A percentile compares a stretch with the other conserved stretches of the same genome.
These are phyloP conservation scores for Balaeniceps rex DNA, from an alignment of 2,113 vertebrate species.

Conservation along the genomic window DNA sequence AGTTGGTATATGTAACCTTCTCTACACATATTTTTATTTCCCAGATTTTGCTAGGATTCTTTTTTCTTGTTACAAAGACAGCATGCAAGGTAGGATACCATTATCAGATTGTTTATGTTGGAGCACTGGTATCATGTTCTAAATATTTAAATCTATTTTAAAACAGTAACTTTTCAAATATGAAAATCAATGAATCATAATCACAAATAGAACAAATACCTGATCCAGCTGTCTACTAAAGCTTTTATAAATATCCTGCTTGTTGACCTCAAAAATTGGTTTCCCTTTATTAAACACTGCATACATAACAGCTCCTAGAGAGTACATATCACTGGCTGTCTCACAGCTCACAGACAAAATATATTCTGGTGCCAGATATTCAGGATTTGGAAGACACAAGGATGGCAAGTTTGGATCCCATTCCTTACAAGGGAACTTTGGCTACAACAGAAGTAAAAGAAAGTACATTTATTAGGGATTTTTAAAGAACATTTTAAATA, in stretches of 20 bases:
- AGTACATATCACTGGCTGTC: constrained; percentile 97
- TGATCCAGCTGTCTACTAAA: constrained; percentile 98
- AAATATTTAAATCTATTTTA: not conserved
- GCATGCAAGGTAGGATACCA: not conserved
- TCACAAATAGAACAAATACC: constrained; percentile 70
- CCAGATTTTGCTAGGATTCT: not conserved
- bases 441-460: constrained; percentile 68
- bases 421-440: constrained; percentile 93
- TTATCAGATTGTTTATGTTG: not conserved
- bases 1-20: not conserved
- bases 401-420: constrained; percentile 97
- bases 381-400: constrained; percentile 95
- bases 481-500: not conserved
- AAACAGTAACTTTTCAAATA: not conserved
- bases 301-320: constrained; percentile 89
- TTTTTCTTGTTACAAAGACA: not conserved
- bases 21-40: not conserved
- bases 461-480: not conserved
- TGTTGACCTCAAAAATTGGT: constrained; percentile 95
- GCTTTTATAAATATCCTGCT: constrained; percentile 98
- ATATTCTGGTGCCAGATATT: constrained; percentile 97
- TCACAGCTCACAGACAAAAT: constrained; percentile 99
- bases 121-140: not conserved
- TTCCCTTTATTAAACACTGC: constrained; percentile 98
- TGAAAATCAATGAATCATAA: not conserved